Evolutionary conservation across 1,140 invertebrate genomes (phyloP), one percentile per base, ranked within the genome.

Genomic region (Megathymus violae): DNA sequence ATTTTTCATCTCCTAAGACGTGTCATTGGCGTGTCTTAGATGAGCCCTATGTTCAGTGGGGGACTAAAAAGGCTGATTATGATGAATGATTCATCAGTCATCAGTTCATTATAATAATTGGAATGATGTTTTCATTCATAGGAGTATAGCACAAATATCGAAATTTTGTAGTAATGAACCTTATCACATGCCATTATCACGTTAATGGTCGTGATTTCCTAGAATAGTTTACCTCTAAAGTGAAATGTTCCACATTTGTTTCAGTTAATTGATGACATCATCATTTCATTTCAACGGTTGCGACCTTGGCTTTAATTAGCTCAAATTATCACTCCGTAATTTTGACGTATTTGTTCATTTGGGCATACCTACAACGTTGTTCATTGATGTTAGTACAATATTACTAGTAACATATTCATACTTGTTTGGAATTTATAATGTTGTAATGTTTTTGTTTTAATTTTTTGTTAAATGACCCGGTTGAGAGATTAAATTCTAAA

Each of bases 291-390:
- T 74, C 67, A 59, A 69, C 19, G n/a, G n/a, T 17, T n/a, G 59
- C 38, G 68, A 50, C 80, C 80, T 81, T 79, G 73, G 36, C 38
- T 47, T 44, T 67, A 74, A 76, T 81, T 83, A 62, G 47, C 56
- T 31, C 52, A 64, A 78, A 75, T 80, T 75, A 76, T 52, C 69
- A 73, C 52, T 62, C 41, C 34, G 41, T 51, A 65, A 67, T 64
- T 65, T 62, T 64, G 56, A 50, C 11, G 47, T 62, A 34, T 47
- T 44, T 36, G 11, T 58, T 64, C 27, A 56, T 67, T 71, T 56
- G 36, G 3, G 3, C 14, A 22, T n/a, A n/a, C n/a, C n/a, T 38
- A 41, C 19, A 36, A 7, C 16, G 10, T 31, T 31, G 27, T 31
- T 31, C 27, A 31, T 31, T 31, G 9, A 7, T 1, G 9, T 31